A percentile compares a stretch with the other conserved stretches of the same genome.
Evolutionary conservation across 2,888 invertebrate genomes (phyloP).

Genomic region (Tiliacea aurago): DNA sequence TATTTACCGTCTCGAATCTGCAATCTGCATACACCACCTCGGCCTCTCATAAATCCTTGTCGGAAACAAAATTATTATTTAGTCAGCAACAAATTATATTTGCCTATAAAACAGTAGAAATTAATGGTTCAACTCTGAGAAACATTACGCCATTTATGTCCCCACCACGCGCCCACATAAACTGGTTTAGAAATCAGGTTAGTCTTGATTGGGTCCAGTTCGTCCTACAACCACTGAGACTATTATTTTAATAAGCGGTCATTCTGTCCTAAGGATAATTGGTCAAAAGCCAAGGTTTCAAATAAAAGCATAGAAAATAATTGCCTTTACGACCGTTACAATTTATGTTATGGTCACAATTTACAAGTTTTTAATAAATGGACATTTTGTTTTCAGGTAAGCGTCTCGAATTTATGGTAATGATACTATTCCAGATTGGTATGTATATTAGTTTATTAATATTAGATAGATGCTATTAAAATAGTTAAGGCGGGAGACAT

Average conservation of each 20-base stretch:
- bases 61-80: slow-evolving; percentile 50
- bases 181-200: slow-evolving; percentile 79
- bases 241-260: slow-evolving; percentile 85
- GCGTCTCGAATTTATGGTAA: slow-evolving; percentile 63
- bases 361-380: slow-evolving; percentile 65
- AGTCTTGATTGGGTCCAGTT: slow-evolving; percentile 71
- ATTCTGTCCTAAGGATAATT: slow-evolving; percentile 84
- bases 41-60: slow-evolving; percentile 33
- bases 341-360: slow-evolving; percentile 59
- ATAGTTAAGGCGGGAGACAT: slow-evolving; percentile 46
- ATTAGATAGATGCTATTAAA: slow-evolving; percentile 46
- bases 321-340: slow-evolving; percentile 51
- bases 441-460: slow-evolving; percentile 55
- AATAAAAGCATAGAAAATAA: slow-evolving; percentile 50
- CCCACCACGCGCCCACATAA: slow-evolving; percentile 49
- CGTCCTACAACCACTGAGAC: slow-evolving; percentile 65
- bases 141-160: slow-evolving; percentile 48
- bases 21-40: slow-evolving; percentile 18
- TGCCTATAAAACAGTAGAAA: slow-evolving; percentile 49
- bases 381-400: slow-evolving; percentile 77
- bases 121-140: slow-evolving; percentile 43
- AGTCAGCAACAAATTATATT: slow-evolving; percentile 41
- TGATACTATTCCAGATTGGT: slow-evolving; percentile 65
- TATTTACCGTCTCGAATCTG: slow-evolving; percentile 5
- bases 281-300: slow-evolving; percentile 59